Conservation (phyloP, 1,140 invertebrate species). For the Atta texana region DNA sequence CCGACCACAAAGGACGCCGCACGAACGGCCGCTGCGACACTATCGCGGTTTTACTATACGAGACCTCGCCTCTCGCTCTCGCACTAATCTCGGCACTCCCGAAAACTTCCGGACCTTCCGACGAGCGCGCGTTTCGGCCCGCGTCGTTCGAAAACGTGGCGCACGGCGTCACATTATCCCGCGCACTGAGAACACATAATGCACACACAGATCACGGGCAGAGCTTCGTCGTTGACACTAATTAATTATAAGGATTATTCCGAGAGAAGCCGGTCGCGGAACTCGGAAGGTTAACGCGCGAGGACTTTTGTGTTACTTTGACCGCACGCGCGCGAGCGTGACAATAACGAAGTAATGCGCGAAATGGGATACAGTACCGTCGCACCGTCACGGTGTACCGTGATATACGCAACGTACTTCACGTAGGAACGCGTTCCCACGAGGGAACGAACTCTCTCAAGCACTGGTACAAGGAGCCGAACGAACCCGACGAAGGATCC, state of each 20-base stretch:
- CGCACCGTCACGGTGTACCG: neutral
- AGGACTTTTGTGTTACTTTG: neutral
- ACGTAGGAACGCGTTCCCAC: neutral
- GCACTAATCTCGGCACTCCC: neutral
- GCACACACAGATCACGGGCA: neutral
- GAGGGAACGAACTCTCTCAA: neutral
- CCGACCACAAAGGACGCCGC: slow-evolving; percentile 48
- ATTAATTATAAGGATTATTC: neutral
- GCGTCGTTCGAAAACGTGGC: slow-evolving; percentile 38
- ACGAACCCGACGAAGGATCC: slow-evolving; percentile 1
- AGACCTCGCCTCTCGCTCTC: neutral
- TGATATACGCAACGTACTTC: neutral
- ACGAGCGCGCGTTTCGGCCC: slow-evolving; percentile 4
- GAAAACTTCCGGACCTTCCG: neutral
- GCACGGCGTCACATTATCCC: slow-evolving; percentile 40
- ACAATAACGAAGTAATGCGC: neutral
- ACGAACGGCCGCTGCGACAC: slow-evolving; percentile 32
- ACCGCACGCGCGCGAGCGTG: neutral
- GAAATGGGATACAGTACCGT: slow-evolving; percentile 7
- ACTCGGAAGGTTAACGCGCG: neutral
- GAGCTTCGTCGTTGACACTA: neutral
- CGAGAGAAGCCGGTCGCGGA: neutral
- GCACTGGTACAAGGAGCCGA: neutral
- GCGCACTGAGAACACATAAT: slow-evolving; percentile 11
- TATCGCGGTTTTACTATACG: slow-evolving; percentile 9